Conservation (phyloP, 2,888 invertebrate species). For the Mycalesis mineus region DNA sequence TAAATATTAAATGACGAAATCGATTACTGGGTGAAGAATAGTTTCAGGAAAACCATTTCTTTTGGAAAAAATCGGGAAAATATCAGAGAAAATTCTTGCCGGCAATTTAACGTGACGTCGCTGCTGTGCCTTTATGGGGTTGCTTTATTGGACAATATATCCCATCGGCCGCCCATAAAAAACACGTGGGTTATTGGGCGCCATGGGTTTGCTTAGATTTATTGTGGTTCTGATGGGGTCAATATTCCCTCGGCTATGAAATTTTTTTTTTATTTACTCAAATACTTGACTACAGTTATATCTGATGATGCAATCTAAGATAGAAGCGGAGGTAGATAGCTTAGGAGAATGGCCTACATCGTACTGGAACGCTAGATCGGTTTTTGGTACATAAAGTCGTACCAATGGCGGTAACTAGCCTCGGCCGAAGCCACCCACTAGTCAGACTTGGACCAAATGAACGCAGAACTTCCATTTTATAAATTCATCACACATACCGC, state of each 20-base stretch:
- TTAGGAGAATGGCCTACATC: no score
- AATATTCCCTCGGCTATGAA: not conserved
- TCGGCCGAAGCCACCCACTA: no score
- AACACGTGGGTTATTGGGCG: conserved; percentile 39
- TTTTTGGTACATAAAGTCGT: no score
- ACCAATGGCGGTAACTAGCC: no score
- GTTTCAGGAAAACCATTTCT: conserved; percentile 1
- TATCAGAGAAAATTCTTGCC: conserved; percentile 39
- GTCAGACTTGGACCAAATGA: no score
- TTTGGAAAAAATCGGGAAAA: conserved; percentile 31
- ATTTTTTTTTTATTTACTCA: no score
- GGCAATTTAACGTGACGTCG: conserved; percentile 57
- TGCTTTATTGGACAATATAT: conserved; percentile 73
- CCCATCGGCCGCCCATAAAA: conserved; percentile 55
- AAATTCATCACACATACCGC: no score
- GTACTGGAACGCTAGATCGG: no score
- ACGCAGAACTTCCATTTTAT: no score
- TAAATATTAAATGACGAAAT: not conserved
- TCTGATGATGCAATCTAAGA: no score
- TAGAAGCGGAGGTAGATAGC: no score
- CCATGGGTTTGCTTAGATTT: conserved; percentile 17
- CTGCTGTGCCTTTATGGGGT: conserved; percentile 52
- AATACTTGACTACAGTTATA: no score
- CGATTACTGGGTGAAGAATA: not conserved
- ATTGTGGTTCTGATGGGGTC: conserved; percentile 13